These are phyloP conservation scores for Agraylea sexmaculata DNA, from an alignment of 1,140 invertebrate genomes.

Conservation along the genomic window DNA sequence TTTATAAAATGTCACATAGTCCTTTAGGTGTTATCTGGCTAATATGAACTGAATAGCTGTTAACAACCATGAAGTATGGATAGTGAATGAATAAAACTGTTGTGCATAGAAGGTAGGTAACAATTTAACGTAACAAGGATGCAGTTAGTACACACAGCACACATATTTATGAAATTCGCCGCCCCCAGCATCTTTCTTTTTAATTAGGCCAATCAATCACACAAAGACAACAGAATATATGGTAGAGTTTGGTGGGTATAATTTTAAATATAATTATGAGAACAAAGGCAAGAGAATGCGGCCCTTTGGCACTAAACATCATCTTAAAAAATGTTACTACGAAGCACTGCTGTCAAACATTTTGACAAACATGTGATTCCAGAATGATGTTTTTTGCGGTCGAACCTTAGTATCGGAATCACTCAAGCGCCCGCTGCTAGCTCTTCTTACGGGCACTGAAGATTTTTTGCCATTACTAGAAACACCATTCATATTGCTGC, in stretches of 20 bases:
- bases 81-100: slow-evolving; percentile 6
- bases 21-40: slow-evolving; percentile 1
- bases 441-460: slow-evolving; percentile 17
- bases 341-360: slow-evolving; percentile 17
- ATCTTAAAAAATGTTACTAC: slow-evolving; percentile 16
- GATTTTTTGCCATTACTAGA: slow-evolving; percentile 19
- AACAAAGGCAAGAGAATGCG: no score
- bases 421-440: slow-evolving; percentile 17
- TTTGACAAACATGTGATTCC: slow-evolving; percentile 20
- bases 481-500: slow-evolving; percentile 2
- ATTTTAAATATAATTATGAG: no score
- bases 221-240: no score
- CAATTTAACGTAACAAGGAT: slow-evolving; percentile 20
- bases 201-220: no score
- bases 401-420: slow-evolving; percentile 22
- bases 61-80: slow-evolving; percentile 7
- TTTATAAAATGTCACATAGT: slow-evolving; percentile 8
- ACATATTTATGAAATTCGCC: slow-evolving; percentile 16
- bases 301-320: no score
- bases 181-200: no score
- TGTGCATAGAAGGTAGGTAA: slow-evolving; percentile 15
- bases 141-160: slow-evolving; percentile 22
- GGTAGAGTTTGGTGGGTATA: no score
- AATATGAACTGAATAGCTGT: slow-evolving; percentile 12
- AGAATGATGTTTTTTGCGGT: slow-evolving; percentile 14